Evolutionary conservation across 1,140 invertebrate species (phyloP), one percentile per base, ranked within the genome.

Genomic region (Trigoniulus corallinus): DNA sequence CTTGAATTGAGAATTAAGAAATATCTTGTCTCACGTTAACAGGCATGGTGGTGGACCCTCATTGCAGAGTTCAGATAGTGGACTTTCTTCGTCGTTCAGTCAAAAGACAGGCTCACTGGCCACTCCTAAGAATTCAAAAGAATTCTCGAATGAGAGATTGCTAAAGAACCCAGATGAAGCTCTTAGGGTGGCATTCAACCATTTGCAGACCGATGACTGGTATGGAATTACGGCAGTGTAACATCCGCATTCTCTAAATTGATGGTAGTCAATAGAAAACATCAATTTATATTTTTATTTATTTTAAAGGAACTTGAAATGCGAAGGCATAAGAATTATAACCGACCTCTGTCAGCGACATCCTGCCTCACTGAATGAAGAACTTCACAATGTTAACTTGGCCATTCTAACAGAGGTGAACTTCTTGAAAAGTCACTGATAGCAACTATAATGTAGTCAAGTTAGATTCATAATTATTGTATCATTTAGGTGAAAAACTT

Each of bases 391-490:
- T 48, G 72, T 85, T 22, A 78, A 79, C 27, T 68, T 87, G 25
- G 69, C 77, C 26, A 61, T 91, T 1, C 75, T 82, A 0, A 73
- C 75, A 46, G 86, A 94, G 56, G 78, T 91, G 20, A 79, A 76
- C 18, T n/a, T n/a, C n/a, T n/a, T n/a, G n/a, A n/a, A n/a, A n/a
- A n/a, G n/a, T n/a, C n/a, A n/a, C n/a, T n/a, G n/a, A n/a, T n/a
- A n/a, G n/a, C n/a, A n/a, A n/a, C n/a, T n/a, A n/a, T n/a, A n/a
- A n/a, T n/a, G n/a, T n/a, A n/a, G n/a, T n/a, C n/a, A n/a, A 34
- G 7, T 7, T 34, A 34, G 29, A 7, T 7, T 34, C 15, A 34
- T 34, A 34, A 34, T 34, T 34, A 34, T 34, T 34, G 7, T 34
- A 15, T 34, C 15, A 21, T 44, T 21, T 24, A 44, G 42, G 61